These are phyloP conservation scores for Flabesymbios commensalis DNA, from an alignment of 2,888 invertebrate species.

Conservation along the genomic window DNA sequence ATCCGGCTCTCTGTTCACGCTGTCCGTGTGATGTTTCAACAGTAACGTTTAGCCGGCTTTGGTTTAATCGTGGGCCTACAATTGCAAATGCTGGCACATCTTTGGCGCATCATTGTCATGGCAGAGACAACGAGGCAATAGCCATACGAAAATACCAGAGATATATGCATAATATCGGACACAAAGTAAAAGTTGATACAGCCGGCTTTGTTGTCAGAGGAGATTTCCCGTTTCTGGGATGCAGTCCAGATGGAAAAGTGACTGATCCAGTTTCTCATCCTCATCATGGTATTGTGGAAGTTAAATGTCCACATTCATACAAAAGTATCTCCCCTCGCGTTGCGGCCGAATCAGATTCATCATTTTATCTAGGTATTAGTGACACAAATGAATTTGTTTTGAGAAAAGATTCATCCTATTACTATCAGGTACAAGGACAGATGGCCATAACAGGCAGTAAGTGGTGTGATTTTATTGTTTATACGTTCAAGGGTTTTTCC, in stretches of 20 bases:
- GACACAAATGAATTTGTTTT: not conserved
- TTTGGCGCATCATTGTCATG: too few species aligned
- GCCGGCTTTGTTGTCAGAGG: slow-evolving; percentile 1
- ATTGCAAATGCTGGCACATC: too few species aligned
- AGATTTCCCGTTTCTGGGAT: not conserved
- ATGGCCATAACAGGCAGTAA: not conserved
- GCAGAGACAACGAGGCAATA: not conserved
- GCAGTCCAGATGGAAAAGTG: slow-evolving; percentile 11
- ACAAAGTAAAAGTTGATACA: not conserved
- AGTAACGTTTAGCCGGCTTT: too few species aligned
- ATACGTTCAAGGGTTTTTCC: not conserved
- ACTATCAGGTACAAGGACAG: slow-evolving; percentile 5
- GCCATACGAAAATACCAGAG: slow-evolving; percentile 4
- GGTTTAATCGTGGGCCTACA: too few species aligned
- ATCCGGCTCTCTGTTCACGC: too few species aligned
- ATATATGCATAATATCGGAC: slow-evolving; percentile 7
- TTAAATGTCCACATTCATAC: slow-evolving; percentile 10
- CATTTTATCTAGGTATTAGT: not conserved
- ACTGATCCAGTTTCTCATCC: slow-evolving; percentile 5
- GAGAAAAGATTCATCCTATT: not conserved
- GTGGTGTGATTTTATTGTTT: slow-evolving; percentile 5
- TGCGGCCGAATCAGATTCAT: not conserved
- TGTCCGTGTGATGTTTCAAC: too few species aligned
- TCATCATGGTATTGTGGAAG: slow-evolving; percentile 7
- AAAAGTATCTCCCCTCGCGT: not conserved